Conservation (phyloP, 2,797 vertebrate species). For the Prionace glauca region DNA sequence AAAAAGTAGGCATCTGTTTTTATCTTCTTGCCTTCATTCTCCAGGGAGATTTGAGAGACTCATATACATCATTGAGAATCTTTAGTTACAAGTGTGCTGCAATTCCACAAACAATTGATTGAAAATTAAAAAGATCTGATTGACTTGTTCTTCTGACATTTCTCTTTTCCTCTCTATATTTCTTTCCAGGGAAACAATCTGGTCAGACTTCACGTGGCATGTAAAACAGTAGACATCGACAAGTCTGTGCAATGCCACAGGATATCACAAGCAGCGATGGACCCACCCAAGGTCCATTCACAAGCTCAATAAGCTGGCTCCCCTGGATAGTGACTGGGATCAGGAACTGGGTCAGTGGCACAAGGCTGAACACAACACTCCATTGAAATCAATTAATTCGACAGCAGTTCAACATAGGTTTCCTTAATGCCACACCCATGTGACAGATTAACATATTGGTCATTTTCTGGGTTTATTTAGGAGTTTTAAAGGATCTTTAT, state of each 20-base stretch:
- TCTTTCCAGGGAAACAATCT: background rate
- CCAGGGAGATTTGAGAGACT: background rate
- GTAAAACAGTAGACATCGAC: background rate
- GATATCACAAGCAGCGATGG: background rate
- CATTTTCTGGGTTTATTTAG: background rate
- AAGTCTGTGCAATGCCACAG: background rate
- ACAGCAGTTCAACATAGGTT: background rate
- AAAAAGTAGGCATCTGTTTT: background rate
- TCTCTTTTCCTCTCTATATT: background rate
- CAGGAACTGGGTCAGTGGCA: background rate
- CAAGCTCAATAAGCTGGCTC: background rate
- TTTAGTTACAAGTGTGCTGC: background rate
- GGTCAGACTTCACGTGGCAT: background rate
- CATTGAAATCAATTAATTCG: background rate
- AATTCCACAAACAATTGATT: constrained; percentile 5
- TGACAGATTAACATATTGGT: background rate
- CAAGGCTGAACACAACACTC: too few relatives aligned
- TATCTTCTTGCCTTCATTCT: background rate
- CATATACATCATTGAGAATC: background rate
- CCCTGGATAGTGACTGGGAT: background rate
- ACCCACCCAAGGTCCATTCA: background rate
- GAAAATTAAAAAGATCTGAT: background rate
- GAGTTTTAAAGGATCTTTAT: background rate
- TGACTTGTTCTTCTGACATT: background rate
- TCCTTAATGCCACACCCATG: background rate